Conservation (phyloP, 1,140 invertebrate genomes). For the Druon quercuslanigerum region DNA sequence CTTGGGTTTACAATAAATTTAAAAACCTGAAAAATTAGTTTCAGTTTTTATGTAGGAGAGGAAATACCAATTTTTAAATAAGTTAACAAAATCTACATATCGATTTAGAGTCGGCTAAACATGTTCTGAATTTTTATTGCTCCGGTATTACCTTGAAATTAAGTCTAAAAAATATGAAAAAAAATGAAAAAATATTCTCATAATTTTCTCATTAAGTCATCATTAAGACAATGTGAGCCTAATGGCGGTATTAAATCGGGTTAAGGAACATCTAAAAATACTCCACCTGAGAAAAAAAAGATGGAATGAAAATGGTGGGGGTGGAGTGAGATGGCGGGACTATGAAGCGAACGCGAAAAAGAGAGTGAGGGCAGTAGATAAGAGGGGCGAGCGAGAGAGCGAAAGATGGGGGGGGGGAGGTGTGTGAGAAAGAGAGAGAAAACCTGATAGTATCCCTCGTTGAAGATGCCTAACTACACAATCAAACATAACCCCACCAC, state of each 20-base stretch:
- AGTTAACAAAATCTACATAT: neutral
- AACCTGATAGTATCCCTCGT: conserved; percentile 70
- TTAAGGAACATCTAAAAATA: conserved; percentile 76
- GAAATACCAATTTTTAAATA: conserved; percentile 1
- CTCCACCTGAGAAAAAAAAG: conserved; percentile 50
- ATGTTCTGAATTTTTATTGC: neutral
- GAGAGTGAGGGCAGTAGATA: conserved; percentile 29
- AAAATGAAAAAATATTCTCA: neutral
- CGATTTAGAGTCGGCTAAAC: neutral
- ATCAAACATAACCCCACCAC: conserved; percentile 48
- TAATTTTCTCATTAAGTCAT: conserved; percentile 63
- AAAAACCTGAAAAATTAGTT: neutral
- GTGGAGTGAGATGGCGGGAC: neutral
- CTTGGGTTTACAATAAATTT: neutral
- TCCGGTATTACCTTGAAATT: neutral
- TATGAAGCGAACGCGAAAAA: conserved; percentile 38
- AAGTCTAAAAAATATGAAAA: neutral
- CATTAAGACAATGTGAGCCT: conserved; percentile 63
- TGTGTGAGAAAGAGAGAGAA: conserved; percentile 55
- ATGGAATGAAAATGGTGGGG: conserved; percentile 35
- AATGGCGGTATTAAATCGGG: conserved; percentile 71
- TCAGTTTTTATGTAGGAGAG: neutral
- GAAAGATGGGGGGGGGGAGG: conserved; percentile 38
- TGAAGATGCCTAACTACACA: conserved; percentile 67
- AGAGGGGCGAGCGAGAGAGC: conserved; percentile 40